Percentiles rank a stretch among this genome's conserved stretches.
phyloP scores from a whole-genome alignment of 2,113 vertebrate genomes.

The Nerophis ophidion region DNA sequence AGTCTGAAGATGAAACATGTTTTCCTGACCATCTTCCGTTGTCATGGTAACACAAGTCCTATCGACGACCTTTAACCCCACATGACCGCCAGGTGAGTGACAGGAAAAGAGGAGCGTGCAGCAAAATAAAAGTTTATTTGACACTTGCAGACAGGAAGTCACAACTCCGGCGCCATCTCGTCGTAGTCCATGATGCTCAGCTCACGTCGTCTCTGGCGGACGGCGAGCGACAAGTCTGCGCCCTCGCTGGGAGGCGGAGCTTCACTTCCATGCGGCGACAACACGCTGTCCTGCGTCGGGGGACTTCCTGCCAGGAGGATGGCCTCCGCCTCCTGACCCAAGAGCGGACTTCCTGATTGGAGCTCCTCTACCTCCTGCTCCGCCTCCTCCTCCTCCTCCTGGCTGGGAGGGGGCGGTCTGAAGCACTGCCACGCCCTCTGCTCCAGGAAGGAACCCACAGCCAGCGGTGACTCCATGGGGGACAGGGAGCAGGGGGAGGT shows the following conservation, averaged over 20 bases:
- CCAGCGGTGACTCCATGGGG: slow-evolving; percentile 67
- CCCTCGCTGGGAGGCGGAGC: slow-evolving; percentile 6
- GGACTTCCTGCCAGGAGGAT: slow-evolving; percentile 29
- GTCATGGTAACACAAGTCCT: no score
- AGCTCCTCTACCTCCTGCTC: slow-evolving; percentile 5
- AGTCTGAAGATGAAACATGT: no score
- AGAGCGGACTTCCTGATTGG: slow-evolving; percentile 20
- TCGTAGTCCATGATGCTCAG: slow-evolving; percentile 97
- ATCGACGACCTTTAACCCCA: no score
- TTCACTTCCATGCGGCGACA: no score
- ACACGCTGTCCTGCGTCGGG: slow-evolving; percentile 4
- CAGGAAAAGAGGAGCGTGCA: no score
- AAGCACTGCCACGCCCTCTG: slow-evolving; percentile 86
- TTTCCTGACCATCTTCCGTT: no score
- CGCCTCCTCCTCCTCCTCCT: slow-evolving; percentile 70
- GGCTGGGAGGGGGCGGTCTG: slow-evolving; percentile 73
- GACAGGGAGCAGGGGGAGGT: slow-evolving; percentile 75
- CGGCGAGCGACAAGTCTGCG: slow-evolving; percentile 32
- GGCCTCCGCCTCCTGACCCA: slow-evolving; percentile 45
- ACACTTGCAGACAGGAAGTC: slow-evolving; percentile 1
- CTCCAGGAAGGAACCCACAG: slow-evolving; percentile 87
- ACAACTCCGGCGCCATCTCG: slow-evolving; percentile 78
- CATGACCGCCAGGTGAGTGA: no score
- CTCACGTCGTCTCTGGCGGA: slow-evolving; percentile 63
- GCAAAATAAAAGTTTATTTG: background rate